Base-by-base conservation (phyloP, 1,140 invertebrate species). In the Pectinophora gossypiella region DNA sequence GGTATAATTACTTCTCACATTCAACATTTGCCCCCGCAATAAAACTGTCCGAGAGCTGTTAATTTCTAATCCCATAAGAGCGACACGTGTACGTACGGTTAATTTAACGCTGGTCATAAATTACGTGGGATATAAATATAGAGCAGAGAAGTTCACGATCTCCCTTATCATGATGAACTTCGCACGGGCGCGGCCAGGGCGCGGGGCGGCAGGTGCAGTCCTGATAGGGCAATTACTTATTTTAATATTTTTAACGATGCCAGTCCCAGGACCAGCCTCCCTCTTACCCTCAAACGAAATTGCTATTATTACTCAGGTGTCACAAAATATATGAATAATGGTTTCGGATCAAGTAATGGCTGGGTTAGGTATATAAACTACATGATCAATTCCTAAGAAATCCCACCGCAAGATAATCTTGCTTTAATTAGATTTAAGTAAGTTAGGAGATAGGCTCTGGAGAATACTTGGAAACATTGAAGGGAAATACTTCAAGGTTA, bases 141-240 rank as follows among this genome's bases (percentile, higher is more conserved):
- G 20, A 23, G 35, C 43, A 57, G 45, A 44, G 48, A 47, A 56
- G 51, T 56, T 20, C 51, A 50, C 58, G 51, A 64, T 69, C 64
- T 59, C 60, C 60, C 59, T 72, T 76, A 66, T 68, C 62, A 63
- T 59, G 49, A 58, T 60, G 61, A 59, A 53, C 48, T 59, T 47
- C 56, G 53, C 49, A 59, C 19, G 43, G 56, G 51, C 48, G 59
- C 55, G 22, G 54, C 13, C 40, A 44, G 57, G 44, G 46, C 27
- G 48, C 48, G 20, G 59, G 51, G 61, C 56, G 66, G 58, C 81
- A 85, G 78, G 76, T 82, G 78, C 69, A 70, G 51, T 46, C 68
- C 58, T 74, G 73, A 85, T 80, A 69, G 60, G 71, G 68, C 75
- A 77, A 80, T 85, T 77, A 81, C 76, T 74, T 75, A 78, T 78